These are phyloP conservation scores for Microctonus brassicae DNA, from an alignment of 2,888 invertebrate genomes.

Conservation along the genomic window DNA sequence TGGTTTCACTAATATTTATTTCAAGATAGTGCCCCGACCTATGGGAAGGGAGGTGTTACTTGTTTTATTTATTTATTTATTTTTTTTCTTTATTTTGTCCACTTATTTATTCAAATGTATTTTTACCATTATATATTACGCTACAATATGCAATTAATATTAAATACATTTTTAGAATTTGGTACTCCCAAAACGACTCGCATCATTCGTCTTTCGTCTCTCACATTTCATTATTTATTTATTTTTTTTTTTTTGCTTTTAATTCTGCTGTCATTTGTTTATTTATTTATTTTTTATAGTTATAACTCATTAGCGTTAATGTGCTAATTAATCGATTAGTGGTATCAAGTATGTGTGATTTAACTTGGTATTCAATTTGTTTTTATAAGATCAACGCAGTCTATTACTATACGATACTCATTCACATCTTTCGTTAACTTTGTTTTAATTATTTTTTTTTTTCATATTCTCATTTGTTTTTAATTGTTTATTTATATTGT, in stretches of 20 bases:
- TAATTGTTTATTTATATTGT: too few relatives aligned
- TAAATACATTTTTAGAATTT: slow-evolving; percentile 68
- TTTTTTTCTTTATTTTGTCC: slow-evolving; percentile 29
- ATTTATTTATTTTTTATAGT: slow-evolving; percentile 26
- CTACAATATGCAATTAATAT: slow-evolving; percentile 59
- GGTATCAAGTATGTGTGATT: slow-evolving; percentile 25
- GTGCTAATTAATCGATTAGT: slow-evolving; percentile 22
- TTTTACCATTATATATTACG: slow-evolving; percentile 59
- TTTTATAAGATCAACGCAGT: slow-evolving; percentile 25
- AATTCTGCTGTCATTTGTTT: slow-evolving; percentile 30
- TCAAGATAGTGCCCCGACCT: slow-evolving; percentile 61
- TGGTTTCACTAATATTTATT: slow-evolving; percentile 58
- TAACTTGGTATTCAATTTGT: neutral
- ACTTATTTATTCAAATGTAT: slow-evolving; percentile 49
- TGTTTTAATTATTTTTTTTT: slow-evolving; percentile 7
- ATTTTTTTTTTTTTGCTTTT: slow-evolving; percentile 10
- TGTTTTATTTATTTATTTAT: too few relatives aligned
- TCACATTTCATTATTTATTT: slow-evolving; percentile 31
- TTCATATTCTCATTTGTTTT: neutral
- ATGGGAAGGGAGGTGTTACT: slow-evolving; percentile 51
- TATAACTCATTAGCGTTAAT: slow-evolving; percentile 7
- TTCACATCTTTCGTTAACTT: slow-evolving; percentile 24
- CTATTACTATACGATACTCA: slow-evolving; percentile 15
- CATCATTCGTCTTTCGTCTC: slow-evolving; percentile 42
- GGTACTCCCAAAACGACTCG: slow-evolving; percentile 65